Evolutionary conservation across 2,888 invertebrate genomes (phyloP).

Genomic region (Chrysolina oricalcia): DNA sequence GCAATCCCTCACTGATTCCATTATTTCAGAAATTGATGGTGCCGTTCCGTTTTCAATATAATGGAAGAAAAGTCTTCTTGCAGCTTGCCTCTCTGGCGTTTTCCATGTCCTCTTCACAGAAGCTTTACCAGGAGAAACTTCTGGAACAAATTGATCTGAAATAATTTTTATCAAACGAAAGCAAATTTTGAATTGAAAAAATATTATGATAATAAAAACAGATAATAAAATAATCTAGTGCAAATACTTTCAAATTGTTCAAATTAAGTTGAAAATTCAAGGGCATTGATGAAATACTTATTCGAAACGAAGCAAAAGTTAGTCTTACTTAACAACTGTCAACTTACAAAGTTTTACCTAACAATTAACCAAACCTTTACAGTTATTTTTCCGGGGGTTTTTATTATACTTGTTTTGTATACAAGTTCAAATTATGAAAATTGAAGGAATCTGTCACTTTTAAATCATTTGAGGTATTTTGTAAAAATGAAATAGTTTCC

Average conservation of each 20-base stretch:
- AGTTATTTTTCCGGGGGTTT: too few species aligned
- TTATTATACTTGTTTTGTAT: too few species aligned
- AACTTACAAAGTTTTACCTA: too few species aligned
- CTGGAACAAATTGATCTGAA: not conserved
- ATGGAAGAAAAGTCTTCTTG: not conserved
- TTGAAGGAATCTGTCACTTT: too few species aligned
- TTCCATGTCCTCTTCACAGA: not conserved
- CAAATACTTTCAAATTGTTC: not conserved
- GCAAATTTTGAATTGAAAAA: not conserved
- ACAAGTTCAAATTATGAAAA: too few species aligned
- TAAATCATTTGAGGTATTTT: too few species aligned
- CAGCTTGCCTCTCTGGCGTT: constrained; percentile 15
- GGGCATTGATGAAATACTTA: not conserved
- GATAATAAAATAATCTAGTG: not conserved
- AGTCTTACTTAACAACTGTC: not conserved
- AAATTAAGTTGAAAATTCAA: not conserved
- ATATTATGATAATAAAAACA: not conserved
- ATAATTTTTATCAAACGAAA: not conserved
- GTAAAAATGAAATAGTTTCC: too few species aligned
- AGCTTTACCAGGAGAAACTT: constrained; percentile 9
- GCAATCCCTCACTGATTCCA: constrained; percentile 3
- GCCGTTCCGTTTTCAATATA: not conserved
- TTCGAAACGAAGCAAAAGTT: not conserved
- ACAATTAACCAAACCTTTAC: too few species aligned
- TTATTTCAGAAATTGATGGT: constrained; percentile 1